Conservation (phyloP, 2,888 invertebrate genomes). For the Mesochorus sp. region DNA sequence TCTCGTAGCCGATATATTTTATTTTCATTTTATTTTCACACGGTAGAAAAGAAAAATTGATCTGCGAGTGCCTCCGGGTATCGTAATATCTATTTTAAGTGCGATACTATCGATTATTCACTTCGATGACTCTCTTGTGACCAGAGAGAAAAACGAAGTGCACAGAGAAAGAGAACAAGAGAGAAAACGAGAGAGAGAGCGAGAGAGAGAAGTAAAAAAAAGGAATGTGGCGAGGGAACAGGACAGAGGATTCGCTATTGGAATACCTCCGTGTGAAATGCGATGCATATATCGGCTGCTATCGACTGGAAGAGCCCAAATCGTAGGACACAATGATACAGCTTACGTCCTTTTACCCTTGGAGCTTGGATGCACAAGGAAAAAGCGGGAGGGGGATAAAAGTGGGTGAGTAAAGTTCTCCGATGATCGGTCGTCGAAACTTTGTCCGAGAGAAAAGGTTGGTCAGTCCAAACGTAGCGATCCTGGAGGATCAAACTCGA, state of each 20-base stretch:
- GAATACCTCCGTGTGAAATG: conserved; percentile 19
- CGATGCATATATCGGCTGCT: conserved; percentile 9
- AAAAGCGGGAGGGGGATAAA: too few species aligned
- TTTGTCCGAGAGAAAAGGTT: conserved; percentile 12
- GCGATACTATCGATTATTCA: conserved; percentile 31
- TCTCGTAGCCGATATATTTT: neutral
- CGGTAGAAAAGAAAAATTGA: conserved; percentile 20
- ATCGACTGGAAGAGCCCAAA: too few species aligned
- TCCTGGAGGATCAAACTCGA: conserved; percentile 3
- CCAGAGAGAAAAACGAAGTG: neutral
- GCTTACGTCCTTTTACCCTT: too few species aligned
- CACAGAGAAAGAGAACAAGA: neutral
- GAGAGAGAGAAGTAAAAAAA: neutral
- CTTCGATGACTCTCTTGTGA: conserved; percentile 3
- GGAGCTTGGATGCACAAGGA: too few species aligned
- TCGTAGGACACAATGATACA: too few species aligned
- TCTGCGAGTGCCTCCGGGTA: neutral
- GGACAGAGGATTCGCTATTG: neutral
- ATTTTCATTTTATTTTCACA: conserved; percentile 20
- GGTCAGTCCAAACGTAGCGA: conserved; percentile 9
- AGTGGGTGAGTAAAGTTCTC: conserved; percentile 8
- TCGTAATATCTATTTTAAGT: conserved; percentile 29
- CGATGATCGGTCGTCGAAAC: conserved; percentile 44
- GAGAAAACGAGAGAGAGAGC: neutral
- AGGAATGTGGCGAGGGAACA: neutral